These are phyloP conservation scores for Drosophila bocqueti DNA, from an alignment of 1,140 invertebrate genomes.

Conservation along the genomic window DNA sequence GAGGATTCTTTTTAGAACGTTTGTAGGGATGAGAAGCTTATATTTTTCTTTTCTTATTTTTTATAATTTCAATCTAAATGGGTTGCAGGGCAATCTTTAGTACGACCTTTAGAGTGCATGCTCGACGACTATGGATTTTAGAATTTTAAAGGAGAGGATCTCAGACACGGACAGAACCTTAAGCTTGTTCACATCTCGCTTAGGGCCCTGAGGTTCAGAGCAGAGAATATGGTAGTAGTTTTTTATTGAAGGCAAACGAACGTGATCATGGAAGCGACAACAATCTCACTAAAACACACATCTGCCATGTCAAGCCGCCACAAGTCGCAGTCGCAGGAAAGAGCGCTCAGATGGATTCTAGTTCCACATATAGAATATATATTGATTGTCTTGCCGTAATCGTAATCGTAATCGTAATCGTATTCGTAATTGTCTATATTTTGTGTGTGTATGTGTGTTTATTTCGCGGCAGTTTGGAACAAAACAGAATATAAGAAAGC, in stretches of 20 bases:
- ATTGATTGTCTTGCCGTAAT: constrained; percentile 25
- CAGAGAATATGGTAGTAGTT: constrained; percentile 85
- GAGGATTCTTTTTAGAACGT: background rate
- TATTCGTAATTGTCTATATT: constrained; percentile 29
- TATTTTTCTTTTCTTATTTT: background rate
- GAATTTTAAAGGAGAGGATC: background rate
- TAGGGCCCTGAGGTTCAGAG: constrained; percentile 75
- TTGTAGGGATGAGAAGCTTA: background rate
- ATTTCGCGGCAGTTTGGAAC: constrained; percentile 4
- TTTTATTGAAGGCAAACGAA: constrained; percentile 70
- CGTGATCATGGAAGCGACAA: constrained; percentile 30
- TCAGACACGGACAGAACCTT: constrained; percentile 8
- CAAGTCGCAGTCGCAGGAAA: constrained; percentile 18
- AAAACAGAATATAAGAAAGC: background rate
- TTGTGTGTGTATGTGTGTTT: constrained; percentile 20
- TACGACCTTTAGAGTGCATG: background rate
- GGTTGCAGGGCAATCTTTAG: background rate
- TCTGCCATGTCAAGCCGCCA: constrained; percentile 40
- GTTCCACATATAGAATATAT: constrained; percentile 12
- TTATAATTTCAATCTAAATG: background rate
- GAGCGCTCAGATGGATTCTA: constrained; percentile 33
- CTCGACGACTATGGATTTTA: background rate
- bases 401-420: constrained; percentile 11
- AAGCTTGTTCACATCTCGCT: constrained; percentile 16
- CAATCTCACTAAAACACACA: constrained; percentile 22